These are phyloP conservation scores for Saimiri boliviensis DNA, from an alignment of 2,113 vertebrate species.

Conservation along the genomic window DNA sequence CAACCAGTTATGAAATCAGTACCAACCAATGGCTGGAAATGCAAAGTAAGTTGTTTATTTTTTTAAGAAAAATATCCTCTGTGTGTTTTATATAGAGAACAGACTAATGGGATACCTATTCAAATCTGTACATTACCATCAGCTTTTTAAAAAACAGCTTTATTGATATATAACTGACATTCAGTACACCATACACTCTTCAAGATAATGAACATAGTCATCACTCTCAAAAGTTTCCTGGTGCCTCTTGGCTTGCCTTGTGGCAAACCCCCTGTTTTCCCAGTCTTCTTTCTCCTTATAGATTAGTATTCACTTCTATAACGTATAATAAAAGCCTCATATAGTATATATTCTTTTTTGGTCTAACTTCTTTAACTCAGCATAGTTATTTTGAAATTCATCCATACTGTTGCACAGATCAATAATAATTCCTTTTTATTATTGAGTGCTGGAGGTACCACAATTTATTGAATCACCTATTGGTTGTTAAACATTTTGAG, in stretches of 20 bases:
- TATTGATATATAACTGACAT: slow-evolving; percentile 5
- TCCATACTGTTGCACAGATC: background rate
- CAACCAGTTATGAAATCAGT: slow-evolving; percentile 93
- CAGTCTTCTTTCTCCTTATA: background rate
- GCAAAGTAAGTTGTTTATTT: slow-evolving; percentile 90
- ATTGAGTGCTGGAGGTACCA: background rate
- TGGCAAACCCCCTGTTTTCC: background rate
- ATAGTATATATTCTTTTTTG: background rate
- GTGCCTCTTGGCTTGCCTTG: background rate
- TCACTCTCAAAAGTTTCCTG: background rate
- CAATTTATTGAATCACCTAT: background rate
- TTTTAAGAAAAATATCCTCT: slow-evolving; percentile 60
- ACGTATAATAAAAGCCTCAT: background rate
- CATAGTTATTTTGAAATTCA: background rate
- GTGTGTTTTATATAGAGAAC: slow-evolving; percentile 28
- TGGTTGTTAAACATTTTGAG: background rate
- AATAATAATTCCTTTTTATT: background rate
- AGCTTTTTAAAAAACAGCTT: background rate
- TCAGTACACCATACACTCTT: background rate
- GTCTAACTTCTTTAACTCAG: background rate
- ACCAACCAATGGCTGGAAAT: slow-evolving; percentile 93
- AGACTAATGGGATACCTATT: slow-evolving; percentile 28
- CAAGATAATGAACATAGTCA: background rate
- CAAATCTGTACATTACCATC: slow-evolving; percentile 5
- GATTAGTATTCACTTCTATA: background rate